Evolutionary conservation across 2,797 vertebrate species (phyloP).

Genomic region (Epinephelus malabaricus): DNA sequence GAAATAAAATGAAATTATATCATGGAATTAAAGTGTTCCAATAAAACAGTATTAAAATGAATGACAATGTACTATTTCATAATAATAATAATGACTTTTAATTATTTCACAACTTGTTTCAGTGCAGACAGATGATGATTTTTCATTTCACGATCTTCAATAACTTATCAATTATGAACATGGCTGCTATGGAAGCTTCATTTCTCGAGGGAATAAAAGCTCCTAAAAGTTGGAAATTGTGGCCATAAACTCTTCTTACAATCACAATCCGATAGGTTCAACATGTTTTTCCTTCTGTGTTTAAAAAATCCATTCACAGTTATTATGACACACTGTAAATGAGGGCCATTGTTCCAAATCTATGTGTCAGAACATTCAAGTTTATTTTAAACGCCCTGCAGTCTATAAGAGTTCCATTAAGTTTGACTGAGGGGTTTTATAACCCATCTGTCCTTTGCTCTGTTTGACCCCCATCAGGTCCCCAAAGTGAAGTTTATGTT

Average conservation of each 20-base stretch:
- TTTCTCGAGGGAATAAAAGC: no score
- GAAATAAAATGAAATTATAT: no score
- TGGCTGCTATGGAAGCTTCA: no score
- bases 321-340: not conserved
- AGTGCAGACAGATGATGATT: not conserved
- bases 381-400: conserved; percentile 15
- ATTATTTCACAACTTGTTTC: not conserved
- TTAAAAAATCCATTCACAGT: not conserved
- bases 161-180: not conserved
- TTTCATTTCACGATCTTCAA: not conserved
- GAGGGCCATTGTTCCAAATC: conserved; percentile 4
- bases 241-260: not conserved
- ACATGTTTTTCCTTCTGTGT: not conserved
- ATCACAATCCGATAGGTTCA: not conserved
- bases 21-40: no score
- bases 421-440: conserved; percentile 28
- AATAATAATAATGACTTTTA: not conserved
- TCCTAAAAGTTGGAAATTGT: no score
- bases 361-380: conserved; percentile 7
- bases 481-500: conserved; percentile 43
- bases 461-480: conserved; percentile 31
- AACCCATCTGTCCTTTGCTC: conserved; percentile 21
- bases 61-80: no score
- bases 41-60: no score
- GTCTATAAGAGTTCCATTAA: conserved; percentile 6